Base-by-base conservation (phyloP, 35 echinoderm and acorn worm genomes). In the Holothuria glaberrima region DNA sequence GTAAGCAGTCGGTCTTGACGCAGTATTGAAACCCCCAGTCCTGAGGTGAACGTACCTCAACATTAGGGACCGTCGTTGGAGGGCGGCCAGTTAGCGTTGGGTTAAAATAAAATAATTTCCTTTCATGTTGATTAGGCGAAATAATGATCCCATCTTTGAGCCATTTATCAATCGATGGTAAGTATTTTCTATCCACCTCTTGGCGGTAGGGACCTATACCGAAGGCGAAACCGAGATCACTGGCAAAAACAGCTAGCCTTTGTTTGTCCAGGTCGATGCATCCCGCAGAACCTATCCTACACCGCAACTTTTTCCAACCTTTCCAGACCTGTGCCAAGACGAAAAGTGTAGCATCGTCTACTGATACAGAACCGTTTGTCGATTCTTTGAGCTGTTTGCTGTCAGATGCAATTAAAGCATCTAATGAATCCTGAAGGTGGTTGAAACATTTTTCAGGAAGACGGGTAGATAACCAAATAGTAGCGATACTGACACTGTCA, bases 391-490 rank as follows among this genome's bases (percentile, higher is more conserved):
- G 19, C 13, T 20, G 36, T 19, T 30, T 22, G 19, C 45, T 41
- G 30, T 87, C 68, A 20, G 67, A 32, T 44, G 26, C 1, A 13
- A 86, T 78, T 10, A 92, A 83, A 10, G 20, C 50, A 30, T 46
- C 29, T 6, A 94, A 59, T 13, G 59, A 71, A 22, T 61, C 60
- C n/a, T 26, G 45, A 30, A 90, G 57, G 16, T 89, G 45, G 30
- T 30, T 61, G 30, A 71, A 93, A 46, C 89, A 71, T 41, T 57
- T 58, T 19, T 41, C 52, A 6, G 87, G 33, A 14, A 93, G 29
- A 27, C 90, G 64, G 33, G 27, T 56, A 28, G 92, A 94, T 34
- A 90, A 81, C 92, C 92, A 94, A 9, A 94, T 86, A 1, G 88
- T 87, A 16, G 80, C 68, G 13, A 94, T 67, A 50, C 24, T 50